Base-by-base conservation (phyloP, 2,888 invertebrate genomes). In the Metalampra italica region DNA sequence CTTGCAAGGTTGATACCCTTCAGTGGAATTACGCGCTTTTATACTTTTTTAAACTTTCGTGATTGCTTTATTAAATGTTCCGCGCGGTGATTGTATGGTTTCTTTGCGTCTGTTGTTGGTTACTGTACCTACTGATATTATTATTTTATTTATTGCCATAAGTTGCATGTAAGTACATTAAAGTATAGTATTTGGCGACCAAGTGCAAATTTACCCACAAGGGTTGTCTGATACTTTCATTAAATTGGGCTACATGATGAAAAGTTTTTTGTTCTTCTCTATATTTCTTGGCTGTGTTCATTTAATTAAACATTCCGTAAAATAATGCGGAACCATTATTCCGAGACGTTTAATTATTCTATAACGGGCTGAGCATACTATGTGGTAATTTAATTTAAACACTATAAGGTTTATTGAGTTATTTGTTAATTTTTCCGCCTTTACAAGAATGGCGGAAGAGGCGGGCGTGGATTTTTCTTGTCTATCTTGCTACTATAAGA, bases 401-500 rank as follows among this genome's bases (percentile, higher is more conserved):
- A 44, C 29, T 34, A 32, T 45, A 13, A 54, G 54, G 52, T 46
- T 41, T 29, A 3, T 49, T 9, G 62, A 61, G 55, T 76, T 71
- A 70, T 68, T 72, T 51, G 54, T 71, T 51, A 59, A 66, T 63
- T 68, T n/a, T 68, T 69, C 64, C 64, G 64, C 60, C 55, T 66
- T 51, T 43, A 22, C 47, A 45, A 53, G 59, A 54, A 63, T 58
- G 15, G 4, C 7, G 36, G 36, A 36, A 11, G 2, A n/a, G 22
- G 22, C 22, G 5, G 2, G 22, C 22, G 22, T 22, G 22, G 22
- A 22, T 22, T 22, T 22, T 22, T 22, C 22, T 22, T 22, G 22
- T 22, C n/a, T n/a, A n/a, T n/a, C n/a, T n/a, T n/a, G n/a, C n/a
- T n/a, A n/a, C n/a, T n/a, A n/a, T n/a, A n/a, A n/a, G n/a, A n/a